These are phyloP conservation scores for Orcinus orca DNA, from an alignment of 2,113 vertebrate species.

Conservation along the genomic window DNA sequence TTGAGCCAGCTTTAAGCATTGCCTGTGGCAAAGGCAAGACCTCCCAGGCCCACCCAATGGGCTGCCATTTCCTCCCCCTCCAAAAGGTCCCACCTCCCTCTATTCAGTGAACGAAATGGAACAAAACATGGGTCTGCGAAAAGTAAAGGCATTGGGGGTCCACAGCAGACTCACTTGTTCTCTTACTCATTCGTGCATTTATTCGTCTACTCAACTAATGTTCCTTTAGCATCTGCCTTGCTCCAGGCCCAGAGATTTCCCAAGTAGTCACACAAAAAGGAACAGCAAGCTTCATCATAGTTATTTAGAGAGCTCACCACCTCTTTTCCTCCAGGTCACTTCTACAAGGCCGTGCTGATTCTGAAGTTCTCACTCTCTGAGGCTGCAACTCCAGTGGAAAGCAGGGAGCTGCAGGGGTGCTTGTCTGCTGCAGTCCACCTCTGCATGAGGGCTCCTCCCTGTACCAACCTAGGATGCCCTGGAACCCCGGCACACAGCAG, in stretches of 20 bases:
- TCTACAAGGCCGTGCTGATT: not conserved
- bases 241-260: not conserved
- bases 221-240: not conserved
- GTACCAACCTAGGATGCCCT: not conserved
- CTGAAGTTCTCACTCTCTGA: not conserved
- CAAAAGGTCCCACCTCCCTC: not conserved
- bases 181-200: not conserved
- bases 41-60: rapidly evolving
- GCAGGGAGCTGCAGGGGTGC: rapidly evolving
- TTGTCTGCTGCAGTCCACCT: rapidly evolving
- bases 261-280: not conserved
- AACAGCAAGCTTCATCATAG: not conserved
- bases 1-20: not conserved
- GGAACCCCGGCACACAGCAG: not conserved
- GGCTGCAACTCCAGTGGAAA: not conserved
- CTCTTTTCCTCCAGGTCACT: not conserved
- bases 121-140: not conserved
- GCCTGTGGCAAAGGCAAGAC: not conserved
- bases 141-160: not conserved
- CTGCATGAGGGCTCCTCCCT: rapidly evolving
- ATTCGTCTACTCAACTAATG: not conserved
- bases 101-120: not conserved
- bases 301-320: not conserved
- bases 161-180: not conserved
- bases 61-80: not conserved